These are phyloP conservation scores for Phrynosoma blainvillii DNA, from an alignment of 2,113 vertebrate genomes.

Conservation along the genomic window DNA sequence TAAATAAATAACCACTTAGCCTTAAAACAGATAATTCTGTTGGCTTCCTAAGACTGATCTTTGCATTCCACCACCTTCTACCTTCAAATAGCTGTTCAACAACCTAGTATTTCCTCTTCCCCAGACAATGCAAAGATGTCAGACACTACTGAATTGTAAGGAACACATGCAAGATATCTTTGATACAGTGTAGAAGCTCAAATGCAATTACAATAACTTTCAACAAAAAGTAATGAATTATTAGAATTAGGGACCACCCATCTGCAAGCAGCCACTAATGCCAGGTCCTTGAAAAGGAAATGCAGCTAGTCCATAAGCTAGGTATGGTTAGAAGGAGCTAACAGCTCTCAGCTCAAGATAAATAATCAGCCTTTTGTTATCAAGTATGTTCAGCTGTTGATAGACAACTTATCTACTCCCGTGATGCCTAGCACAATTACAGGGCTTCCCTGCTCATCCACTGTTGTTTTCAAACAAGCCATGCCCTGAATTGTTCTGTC, in stretches of 20 bases:
- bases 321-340: neutral
- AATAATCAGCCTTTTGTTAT: conserved; percentile 2
- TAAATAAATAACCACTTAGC: too few relatives aligned
- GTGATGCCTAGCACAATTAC: conserved; percentile 20
- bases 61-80: neutral
- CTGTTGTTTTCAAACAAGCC: neutral
- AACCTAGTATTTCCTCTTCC: neutral
- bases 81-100: neutral
- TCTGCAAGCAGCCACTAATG: neutral
- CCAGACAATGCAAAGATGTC: neutral
- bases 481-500: neutral
- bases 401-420: conserved; percentile 12
- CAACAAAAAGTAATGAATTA: neutral
- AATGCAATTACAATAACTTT: neutral
- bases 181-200: neutral
- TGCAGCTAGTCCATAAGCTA: neutral
- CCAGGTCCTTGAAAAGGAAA: neutral
- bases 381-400: conserved; percentile 27
- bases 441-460: conserved; percentile 1
- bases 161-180: too few relatives aligned
- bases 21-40: too few relatives aligned
- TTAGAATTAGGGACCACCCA: neutral
- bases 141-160: too few relatives aligned
- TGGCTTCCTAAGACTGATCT: neutral
- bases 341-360: conserved; percentile 2